Evolutionary conservation across 2,113 vertebrate species (phyloP).

Genomic region (Hylia prasina): DNA sequence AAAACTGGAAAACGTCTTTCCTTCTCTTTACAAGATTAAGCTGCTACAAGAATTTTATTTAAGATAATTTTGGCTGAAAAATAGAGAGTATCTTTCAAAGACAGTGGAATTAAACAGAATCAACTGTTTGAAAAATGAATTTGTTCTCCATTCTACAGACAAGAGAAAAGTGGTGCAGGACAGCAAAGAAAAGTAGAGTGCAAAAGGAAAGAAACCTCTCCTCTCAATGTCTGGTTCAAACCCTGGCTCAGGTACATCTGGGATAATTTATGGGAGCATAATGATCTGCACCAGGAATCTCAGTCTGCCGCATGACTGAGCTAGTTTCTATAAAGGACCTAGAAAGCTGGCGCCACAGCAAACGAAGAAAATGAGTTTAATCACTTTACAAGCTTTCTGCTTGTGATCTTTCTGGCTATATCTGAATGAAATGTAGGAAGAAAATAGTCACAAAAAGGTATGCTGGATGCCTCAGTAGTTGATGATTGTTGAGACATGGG

Average conservation of each 20-base stretch:
- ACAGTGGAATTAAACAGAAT: background rate
- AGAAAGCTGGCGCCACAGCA: constrained; percentile 80
- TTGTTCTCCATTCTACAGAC: background rate
- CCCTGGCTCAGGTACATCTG: constrained; percentile 28
- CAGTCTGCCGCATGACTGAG: constrained; percentile 71
- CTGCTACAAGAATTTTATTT: background rate
- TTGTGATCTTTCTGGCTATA: constrained; percentile 72
- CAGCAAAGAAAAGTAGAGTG: background rate
- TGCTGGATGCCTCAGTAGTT: constrained; percentile 70
- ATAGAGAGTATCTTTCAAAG: background rate
- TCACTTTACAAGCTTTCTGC: constrained; percentile 72
- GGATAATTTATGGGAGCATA: constrained; percentile 73
- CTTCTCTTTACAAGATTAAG: background rate
- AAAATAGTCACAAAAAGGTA: constrained; percentile 68
- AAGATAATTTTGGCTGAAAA: background rate
- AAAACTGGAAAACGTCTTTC: background rate
- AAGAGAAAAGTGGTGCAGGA: background rate
- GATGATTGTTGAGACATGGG: constrained; percentile 11
- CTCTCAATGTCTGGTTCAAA: constrained; percentile 26
- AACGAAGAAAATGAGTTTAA: constrained; percentile 85
- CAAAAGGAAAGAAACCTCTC: background rate
- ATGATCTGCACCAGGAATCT: constrained; percentile 76
- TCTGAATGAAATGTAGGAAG: constrained; percentile 69
- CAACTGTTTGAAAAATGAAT: background rate
- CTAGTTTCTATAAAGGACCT: constrained; percentile 77